Percentiles rank a stretch among this genome's conserved stretches.
These are phyloP conservation scores for Melipona quadrifasciata DNA, from an alignment of 1,140 invertebrate species.

Conservation along the genomic window DNA sequence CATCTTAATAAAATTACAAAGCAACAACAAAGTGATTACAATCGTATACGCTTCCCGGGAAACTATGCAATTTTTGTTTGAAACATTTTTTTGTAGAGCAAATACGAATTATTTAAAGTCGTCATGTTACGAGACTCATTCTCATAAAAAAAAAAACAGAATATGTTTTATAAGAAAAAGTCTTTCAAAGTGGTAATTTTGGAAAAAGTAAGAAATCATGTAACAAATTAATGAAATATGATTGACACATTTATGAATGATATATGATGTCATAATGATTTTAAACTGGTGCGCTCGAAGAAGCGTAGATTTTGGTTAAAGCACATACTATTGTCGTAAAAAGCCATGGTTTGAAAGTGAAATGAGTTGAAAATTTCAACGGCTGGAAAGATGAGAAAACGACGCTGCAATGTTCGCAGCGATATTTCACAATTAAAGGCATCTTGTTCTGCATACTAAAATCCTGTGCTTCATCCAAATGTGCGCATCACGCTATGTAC, in stretches of 20 bases:
- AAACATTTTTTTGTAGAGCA: no score
- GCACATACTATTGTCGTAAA: slow-evolving; percentile 41
- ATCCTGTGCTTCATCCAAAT: slow-evolving; percentile 56
- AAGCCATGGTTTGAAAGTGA: neutral
- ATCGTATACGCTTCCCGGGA: no score
- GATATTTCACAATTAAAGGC: slow-evolving; percentile 70
- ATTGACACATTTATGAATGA: neutral
- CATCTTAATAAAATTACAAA: no score
- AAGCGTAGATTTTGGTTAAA: slow-evolving; percentile 33
- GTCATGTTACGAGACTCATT: no score
- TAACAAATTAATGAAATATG: neutral
- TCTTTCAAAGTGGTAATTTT: neutral
- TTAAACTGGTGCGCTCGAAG: slow-evolving; percentile 5
- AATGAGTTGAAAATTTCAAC: slow-evolving; percentile 40
- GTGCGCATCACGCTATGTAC: slow-evolving; percentile 55
- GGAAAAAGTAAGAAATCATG: neutral
- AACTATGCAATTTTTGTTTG: no score
- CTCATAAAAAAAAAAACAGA: neutral
- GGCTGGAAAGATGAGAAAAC: slow-evolving; percentile 44
- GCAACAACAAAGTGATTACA: no score
- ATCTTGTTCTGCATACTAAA: slow-evolving; percentile 66
- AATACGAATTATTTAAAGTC: no score
- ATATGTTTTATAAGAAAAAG: neutral
- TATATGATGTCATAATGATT: neutral
- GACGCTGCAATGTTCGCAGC: slow-evolving; percentile 52